Conservation (phyloP, 1,140 invertebrate species). For the Diabrotica undecimpunctata region DNA sequence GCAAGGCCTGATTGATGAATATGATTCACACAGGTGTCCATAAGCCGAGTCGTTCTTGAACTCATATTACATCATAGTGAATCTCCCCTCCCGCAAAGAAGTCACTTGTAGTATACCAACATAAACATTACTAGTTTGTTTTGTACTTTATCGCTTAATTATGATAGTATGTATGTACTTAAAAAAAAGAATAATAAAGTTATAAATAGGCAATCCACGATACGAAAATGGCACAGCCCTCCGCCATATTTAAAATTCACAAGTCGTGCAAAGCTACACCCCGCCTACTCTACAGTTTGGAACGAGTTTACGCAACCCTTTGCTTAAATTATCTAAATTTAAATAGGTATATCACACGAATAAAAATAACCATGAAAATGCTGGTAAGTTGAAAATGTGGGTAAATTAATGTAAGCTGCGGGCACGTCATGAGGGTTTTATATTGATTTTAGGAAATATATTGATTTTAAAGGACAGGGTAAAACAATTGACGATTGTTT, state of each 20-base stretch:
- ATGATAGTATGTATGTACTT: neutral
- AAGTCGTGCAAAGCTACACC: slow-evolving; percentile 32
- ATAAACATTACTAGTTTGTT: slow-evolving; percentile 25
- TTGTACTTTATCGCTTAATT: slow-evolving; percentile 3
- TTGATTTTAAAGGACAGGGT: slow-evolving; percentile 42
- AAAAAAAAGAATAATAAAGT: slow-evolving; percentile 6
- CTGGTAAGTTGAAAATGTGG: slow-evolving; percentile 27
- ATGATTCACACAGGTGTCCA: slow-evolving; percentile 44
- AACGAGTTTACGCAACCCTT: slow-evolving; percentile 39
- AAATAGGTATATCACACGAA: slow-evolving; percentile 11
- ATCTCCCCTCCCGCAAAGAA: slow-evolving; percentile 23
- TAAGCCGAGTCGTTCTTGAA: slow-evolving; percentile 35
- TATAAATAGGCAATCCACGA: slow-evolving; percentile 20
- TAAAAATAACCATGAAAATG: slow-evolving; percentile 14
- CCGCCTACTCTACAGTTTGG: slow-evolving; percentile 39
- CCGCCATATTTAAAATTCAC: slow-evolving; percentile 40
- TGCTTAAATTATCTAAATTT: slow-evolving; percentile 29
- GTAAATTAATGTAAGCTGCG: slow-evolving; percentile 28
- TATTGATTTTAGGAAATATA: slow-evolving; percentile 45
- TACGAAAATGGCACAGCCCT: slow-evolving; percentile 36
- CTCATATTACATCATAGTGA: slow-evolving; percentile 37
- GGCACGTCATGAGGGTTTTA: slow-evolving; percentile 31
- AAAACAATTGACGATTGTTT: slow-evolving; percentile 18
- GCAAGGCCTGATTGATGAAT: slow-evolving; percentile 22
- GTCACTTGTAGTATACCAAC: slow-evolving; percentile 18